Percentiles rank a stretch among this genome's conserved stretches.
phyloP scores from a whole-genome alignment of 2,113 vertebrate genomes.

The Phalacrocorax brasilianus region DNA sequence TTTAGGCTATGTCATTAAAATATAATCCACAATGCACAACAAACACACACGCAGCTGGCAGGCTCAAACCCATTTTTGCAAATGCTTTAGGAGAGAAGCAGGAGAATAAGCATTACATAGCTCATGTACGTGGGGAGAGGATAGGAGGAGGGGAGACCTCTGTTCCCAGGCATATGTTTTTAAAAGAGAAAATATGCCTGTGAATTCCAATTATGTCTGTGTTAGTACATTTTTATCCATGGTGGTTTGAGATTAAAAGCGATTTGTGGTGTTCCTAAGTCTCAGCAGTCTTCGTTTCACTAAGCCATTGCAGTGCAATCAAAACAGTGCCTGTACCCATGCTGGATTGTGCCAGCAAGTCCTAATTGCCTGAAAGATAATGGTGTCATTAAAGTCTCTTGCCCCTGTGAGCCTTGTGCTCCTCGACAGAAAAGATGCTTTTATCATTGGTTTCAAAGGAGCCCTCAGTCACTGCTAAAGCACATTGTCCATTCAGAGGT shows the following conservation, averaged over 20 bases:
- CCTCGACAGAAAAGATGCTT: conserved; percentile 27
- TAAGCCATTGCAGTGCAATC: conserved; percentile 5
- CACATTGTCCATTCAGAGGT: conserved; percentile 28
- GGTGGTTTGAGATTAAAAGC: conserved; percentile 20
- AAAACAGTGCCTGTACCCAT: neutral
- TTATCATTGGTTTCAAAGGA: conserved; percentile 47
- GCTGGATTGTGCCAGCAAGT: neutral
- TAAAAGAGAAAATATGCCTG: conserved; percentile 7
- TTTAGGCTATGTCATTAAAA: conserved; percentile 55
- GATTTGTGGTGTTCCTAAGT: neutral
- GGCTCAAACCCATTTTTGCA: neutral
- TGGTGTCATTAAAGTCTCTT: conserved; percentile 52
- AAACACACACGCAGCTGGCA: conserved; percentile 8
- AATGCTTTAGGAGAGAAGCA: neutral
- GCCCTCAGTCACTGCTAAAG: conserved; percentile 23
- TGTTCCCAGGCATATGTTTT: neutral
- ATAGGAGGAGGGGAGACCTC: neutral
- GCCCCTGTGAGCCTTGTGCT: conserved; percentile 23
- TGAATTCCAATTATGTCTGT: neutral
- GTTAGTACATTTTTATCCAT: neutral
- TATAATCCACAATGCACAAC: neutral
- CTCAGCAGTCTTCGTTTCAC: neutral
- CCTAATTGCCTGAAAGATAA: conserved; percentile 62
- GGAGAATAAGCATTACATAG: neutral
- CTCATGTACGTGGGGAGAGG: neutral